These are phyloP conservation scores for Melanerpes formicivorus DNA, from an alignment of 2,113 vertebrate genomes.

Conservation along the genomic window DNA sequence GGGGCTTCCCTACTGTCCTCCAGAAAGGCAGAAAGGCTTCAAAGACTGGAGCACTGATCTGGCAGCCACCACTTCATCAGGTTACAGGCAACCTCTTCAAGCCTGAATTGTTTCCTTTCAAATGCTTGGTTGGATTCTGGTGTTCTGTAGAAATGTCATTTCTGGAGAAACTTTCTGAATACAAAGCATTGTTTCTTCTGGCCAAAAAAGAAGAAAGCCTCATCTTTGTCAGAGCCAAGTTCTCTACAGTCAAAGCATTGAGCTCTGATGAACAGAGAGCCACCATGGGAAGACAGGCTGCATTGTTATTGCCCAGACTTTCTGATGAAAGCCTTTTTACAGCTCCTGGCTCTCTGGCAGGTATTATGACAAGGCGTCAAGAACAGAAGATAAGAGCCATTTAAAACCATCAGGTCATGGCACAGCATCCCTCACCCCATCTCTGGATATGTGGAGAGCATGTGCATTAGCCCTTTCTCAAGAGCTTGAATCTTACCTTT, in stretches of 20 bases:
- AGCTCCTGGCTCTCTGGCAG: not conserved
- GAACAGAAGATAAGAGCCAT: not conserved
- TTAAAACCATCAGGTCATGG: not conserved
- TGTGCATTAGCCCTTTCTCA: not conserved
- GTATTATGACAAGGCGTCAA: not conserved
- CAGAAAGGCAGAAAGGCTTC: not conserved
- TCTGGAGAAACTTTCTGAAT: slow-evolving; percentile 17
- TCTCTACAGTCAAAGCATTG: not conserved
- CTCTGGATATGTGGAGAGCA: not conserved
- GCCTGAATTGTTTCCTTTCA: not conserved
- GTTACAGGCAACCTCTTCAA: not conserved
- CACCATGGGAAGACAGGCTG: not conserved
- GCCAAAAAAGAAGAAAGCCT: not conserved
- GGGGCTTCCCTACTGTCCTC: not conserved
- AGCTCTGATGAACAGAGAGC: not conserved
- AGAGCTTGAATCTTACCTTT: not conserved
- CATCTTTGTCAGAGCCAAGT: not conserved
- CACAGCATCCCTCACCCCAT: not conserved
- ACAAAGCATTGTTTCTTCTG: not conserved
- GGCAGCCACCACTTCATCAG: not conserved
- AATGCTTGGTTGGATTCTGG: not conserved
- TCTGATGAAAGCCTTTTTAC: not conserved
- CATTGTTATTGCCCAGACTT: not conserved
- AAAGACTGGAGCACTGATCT: not conserved
- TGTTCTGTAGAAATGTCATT: not conserved